A percentile compares a stretch with the other conserved stretches of the same genome.
Conservation (phyloP, 35 echinoderm and acorn worm species). For the Heliocidaris tuberculata region DNA sequence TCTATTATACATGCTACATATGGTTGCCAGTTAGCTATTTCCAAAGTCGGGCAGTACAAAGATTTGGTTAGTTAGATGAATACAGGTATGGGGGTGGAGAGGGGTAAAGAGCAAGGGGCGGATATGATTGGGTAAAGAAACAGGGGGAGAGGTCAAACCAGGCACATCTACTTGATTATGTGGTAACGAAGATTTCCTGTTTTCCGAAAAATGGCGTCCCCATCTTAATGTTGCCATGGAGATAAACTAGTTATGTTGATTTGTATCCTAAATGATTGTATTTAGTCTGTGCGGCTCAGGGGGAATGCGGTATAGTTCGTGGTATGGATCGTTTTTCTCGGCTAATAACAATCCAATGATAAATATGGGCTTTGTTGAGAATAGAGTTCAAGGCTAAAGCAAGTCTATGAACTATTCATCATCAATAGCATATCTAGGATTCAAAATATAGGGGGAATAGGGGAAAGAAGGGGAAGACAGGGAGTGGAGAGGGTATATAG, state of each 20-base stretch:
- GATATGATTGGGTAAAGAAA: too few relatives aligned
- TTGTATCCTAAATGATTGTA: neutral
- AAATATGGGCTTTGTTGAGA: neutral
- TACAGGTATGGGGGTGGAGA: too few relatives aligned
- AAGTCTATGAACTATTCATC: neutral
- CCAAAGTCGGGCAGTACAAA: too few relatives aligned
- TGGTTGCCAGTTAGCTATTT: too few relatives aligned
- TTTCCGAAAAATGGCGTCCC: neutral
- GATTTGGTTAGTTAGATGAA: too few relatives aligned
- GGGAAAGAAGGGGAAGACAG: too few relatives aligned
- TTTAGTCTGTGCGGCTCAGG: neutral
- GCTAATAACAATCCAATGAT: neutral
- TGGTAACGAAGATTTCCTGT: neutral
- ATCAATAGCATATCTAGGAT: too few relatives aligned
- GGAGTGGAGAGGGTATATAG: too few relatives aligned
- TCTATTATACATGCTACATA: too few relatives aligned
- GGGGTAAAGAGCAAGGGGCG: neutral
- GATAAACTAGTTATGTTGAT: neutral
- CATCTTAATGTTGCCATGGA: neutral
- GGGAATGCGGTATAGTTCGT: neutral
- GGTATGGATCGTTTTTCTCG: neutral
- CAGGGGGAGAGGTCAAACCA: neutral
- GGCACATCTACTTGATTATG: neutral
- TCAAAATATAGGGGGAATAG: too few relatives aligned
- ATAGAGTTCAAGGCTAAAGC: neutral